Evolutionary conservation across 2,888 invertebrate genomes (phyloP).

Genomic region (Noctua comes): DNA sequence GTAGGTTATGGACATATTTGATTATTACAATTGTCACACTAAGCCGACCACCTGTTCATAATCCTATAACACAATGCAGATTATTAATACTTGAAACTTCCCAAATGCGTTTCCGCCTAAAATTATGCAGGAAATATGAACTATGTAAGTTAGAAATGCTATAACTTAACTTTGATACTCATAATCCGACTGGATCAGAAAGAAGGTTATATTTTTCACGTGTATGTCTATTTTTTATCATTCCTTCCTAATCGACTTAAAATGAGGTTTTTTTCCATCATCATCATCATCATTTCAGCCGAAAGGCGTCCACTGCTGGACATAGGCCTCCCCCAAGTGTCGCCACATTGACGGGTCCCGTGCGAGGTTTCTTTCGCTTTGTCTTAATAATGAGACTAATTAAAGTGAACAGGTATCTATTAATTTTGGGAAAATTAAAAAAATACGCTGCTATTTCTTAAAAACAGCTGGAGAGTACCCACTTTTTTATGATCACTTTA

Average conservation of each 20-base stretch:
- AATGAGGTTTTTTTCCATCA: background rate
- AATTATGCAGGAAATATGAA: background rate
- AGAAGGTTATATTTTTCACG: background rate
- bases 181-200: background rate
- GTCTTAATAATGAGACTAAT: background rate
- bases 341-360: too few relatives aligned
- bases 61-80: constrained; percentile 17
- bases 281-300: too few relatives aligned
- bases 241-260: background rate
- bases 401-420: background rate
- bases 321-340: too few relatives aligned
- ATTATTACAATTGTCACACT: constrained; percentile 15
- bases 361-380: too few relatives aligned
- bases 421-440: background rate
- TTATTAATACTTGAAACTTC: constrained; percentile 2
- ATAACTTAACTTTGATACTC: background rate
- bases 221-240: background rate
- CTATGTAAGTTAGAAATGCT: background rate
- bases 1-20: constrained; percentile 14
- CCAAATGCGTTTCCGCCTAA: background rate
- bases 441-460: background rate
- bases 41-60: constrained; percentile 40
- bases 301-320: too few relatives aligned
- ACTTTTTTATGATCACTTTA: background rate
- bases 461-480: background rate